Conservation (phyloP, 2,797 vertebrate genomes). For the Stomatorhinus walkeri region DNA sequence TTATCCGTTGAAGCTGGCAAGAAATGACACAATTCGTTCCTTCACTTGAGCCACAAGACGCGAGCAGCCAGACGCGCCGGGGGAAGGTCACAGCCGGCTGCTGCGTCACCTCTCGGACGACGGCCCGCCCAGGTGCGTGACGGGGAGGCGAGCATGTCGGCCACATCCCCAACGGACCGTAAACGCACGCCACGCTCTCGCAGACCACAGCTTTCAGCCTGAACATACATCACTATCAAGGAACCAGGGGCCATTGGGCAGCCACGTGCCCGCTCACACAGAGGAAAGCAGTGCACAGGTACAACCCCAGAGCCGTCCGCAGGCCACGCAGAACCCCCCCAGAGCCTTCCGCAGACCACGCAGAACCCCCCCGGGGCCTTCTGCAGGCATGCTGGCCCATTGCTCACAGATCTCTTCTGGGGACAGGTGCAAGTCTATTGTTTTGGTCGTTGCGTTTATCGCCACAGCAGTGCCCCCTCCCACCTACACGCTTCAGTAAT, state of each 20-base stretch:
- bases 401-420: neutral
- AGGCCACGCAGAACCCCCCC: neutral
- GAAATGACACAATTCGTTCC: neutral
- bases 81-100: neutral
- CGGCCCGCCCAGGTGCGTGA: neutral
- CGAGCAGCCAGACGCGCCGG: neutral
- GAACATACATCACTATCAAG: neutral
- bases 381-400: neutral
- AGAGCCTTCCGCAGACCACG: neutral
- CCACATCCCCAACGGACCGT: neutral
- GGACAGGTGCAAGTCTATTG: slow-evolving; percentile 17
- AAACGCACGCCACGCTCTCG: neutral
- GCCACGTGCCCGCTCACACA: neutral
- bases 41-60: neutral
- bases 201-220: neutral
- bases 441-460: slow-evolving; percentile 8
- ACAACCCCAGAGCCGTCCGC: neutral
- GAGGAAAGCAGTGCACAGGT: neutral
- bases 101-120: neutral
- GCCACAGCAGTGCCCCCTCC: neutral
- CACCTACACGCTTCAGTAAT: neutral
- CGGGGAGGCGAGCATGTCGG: neutral
- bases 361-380: neutral
- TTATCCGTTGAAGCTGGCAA: neutral
- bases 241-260: neutral